Base-by-base conservation (phyloP, 1,140 invertebrate genomes). In the Parasteatoda tepidariorum region DNA sequence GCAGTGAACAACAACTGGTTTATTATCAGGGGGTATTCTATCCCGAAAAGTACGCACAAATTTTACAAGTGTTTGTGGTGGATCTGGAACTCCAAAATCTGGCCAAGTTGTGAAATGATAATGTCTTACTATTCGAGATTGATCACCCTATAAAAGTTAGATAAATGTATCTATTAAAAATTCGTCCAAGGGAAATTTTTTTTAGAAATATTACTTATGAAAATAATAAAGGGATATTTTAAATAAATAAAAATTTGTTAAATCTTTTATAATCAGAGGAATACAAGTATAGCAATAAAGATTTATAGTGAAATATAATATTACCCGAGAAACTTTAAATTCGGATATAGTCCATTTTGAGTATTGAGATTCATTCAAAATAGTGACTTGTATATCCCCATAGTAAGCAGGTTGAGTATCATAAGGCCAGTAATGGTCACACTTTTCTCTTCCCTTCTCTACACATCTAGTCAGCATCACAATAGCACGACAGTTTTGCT, bases 41-140 rank as follows among this genome's bases (percentile, higher is more conserved):
- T 97, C 95, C 68, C 97, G 91, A 90, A 98, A 98, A 5, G 96
- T 94, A 84, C 96, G 90, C 30, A 97, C 96, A 89, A 98, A 98
- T 82, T 87, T 86, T 0, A 88, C 86, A 61, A 88, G 83, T 4
- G 95, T 95, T 87, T 96, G 95, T 13, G 96, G 95, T 61, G 97
- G 97, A 90, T 96, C 96, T n/a, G 95, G 95, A 48, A 98, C 96
- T 61, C 97, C 97, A 90, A 98, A 98, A 91, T 98, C 97, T 3
- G 97, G 97, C 97, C 97, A 98, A 18, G 97, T 98, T 68, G 95
- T 97, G 88, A 98, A 98, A 88, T 98, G 97, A 90, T 98, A 96
- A 89, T 98, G 97, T 83, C 94, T 91, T 62, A 98, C 92, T 1
- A 96, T 93, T 85, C 96, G 91, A 88, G 95, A 94, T 83, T 93